Evolutionary conservation across 2,888 invertebrate species (phyloP).

Genomic region (Chrysina gloriosa): DNA sequence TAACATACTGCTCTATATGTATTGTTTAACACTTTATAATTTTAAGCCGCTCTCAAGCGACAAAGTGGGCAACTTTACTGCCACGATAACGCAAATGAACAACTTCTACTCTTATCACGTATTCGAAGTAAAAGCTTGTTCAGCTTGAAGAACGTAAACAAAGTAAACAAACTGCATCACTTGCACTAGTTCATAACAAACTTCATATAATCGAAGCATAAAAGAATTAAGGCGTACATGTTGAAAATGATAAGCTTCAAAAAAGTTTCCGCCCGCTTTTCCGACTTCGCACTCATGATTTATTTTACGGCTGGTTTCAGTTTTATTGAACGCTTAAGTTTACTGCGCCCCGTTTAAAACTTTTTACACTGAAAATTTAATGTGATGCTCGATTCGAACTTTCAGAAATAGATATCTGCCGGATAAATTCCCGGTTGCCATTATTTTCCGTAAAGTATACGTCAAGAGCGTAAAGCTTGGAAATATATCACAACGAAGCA

Average conservation of each 20-base stretch:
- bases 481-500: not conserved
- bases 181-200: not conserved
- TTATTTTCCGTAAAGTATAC: constrained; percentile 18
- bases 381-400: constrained; percentile 29
- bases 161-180: not conserved
- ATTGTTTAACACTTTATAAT: too few species aligned
- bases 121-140: not conserved
- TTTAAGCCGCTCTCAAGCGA: too few species aligned
- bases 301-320: constrained; percentile 25
- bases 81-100: not conserved
- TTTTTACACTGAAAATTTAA: constrained; percentile 34
- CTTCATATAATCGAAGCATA: not conserved
- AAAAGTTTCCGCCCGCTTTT: constrained; percentile 4
- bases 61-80: too few species aligned
- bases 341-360: constrained; percentile 26
- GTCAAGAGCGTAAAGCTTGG: not conserved
- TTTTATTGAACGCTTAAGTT: constrained; percentile 32
- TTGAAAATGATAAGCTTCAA: constrained; percentile 26
- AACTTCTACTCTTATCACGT: not conserved
- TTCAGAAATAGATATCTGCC: constrained; percentile 19
- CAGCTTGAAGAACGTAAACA: not conserved
- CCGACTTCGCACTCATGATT: constrained; percentile 9
- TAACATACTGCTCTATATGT: too few species aligned
- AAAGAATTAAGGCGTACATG: constrained; percentile 16
- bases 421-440: constrained; percentile 13